Conservation (phyloP, 2,797 vertebrate genomes). For the Chelonia mydas region DNA sequence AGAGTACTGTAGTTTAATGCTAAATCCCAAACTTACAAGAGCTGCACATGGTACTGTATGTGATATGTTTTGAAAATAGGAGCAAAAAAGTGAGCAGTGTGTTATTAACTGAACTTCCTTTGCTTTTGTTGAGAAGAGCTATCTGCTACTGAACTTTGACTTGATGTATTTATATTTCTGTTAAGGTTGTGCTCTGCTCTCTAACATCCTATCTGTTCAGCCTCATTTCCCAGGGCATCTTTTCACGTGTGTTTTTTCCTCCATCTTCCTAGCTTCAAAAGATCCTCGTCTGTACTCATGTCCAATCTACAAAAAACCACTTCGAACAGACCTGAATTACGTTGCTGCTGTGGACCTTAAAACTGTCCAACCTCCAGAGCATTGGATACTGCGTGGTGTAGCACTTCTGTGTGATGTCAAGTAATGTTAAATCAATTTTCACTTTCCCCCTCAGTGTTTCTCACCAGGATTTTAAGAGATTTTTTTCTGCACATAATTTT, state of each 20-base stretch:
- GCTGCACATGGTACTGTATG: neutral
- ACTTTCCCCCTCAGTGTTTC: neutral
- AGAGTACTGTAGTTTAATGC: neutral
- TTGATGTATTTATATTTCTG: neutral
- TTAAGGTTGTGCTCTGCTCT: neutral
- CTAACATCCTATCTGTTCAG: neutral
- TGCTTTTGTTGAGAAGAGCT: neutral
- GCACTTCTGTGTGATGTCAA: slow-evolving; percentile 96
- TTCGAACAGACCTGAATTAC: slow-evolving; percentile 91
- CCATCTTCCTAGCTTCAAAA: slow-evolving; percentile 75
- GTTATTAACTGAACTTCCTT: neutral
- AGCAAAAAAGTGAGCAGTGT: neutral
- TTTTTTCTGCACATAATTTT: neutral
- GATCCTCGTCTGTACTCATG: slow-evolving; percentile 90
- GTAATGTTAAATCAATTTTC: slow-evolving; percentile 61
- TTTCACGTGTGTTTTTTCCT: neutral
- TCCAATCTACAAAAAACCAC: slow-evolving; percentile 94
- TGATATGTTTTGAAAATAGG: neutral
- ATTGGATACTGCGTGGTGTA: slow-evolving; percentile 95
- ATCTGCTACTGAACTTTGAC: neutral
- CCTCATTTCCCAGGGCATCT: neutral
- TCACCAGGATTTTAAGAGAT: neutral
- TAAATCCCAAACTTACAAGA: neutral
- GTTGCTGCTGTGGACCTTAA: slow-evolving; percentile 90
- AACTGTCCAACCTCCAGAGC: slow-evolving; percentile 86